Conservation (phyloP, 2,113 vertebrate genomes). For the Stigmatopora nigra region DNA sequence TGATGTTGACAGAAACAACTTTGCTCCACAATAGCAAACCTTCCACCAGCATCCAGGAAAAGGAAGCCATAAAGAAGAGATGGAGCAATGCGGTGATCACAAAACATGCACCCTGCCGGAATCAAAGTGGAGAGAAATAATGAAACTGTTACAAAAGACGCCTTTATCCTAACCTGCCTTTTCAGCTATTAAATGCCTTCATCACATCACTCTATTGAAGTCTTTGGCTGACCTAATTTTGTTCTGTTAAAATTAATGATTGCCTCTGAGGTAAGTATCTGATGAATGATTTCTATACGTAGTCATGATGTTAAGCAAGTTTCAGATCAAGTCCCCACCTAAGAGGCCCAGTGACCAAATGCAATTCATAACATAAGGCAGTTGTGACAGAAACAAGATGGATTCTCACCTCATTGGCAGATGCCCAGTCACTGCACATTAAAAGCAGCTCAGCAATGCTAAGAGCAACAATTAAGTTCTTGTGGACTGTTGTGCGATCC, state of each 20-base stretch:
- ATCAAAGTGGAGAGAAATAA: neutral
- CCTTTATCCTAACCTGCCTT: neutral
- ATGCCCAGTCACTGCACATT: conserved; percentile 80
- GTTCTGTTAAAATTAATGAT: no score
- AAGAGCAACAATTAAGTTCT: conserved; percentile 85
- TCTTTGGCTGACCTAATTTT: no score
- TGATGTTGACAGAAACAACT: conserved; percentile 84
- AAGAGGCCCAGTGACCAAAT: no score
- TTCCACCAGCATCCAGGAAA: conserved; percentile 92
- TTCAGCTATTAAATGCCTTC: neutral
- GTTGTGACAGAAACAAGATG: neutral
- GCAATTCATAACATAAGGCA: no score
- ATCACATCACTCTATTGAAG: no score
- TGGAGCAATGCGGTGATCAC: conserved; percentile 77
- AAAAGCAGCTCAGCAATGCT: conserved; percentile 78
- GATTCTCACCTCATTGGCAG: conserved; percentile 71
- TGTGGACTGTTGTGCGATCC: conserved; percentile 82
- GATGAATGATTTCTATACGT: no score
- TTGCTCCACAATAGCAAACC: conserved; percentile 89
- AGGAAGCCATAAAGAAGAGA: conserved; percentile 86
- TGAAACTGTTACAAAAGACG: neutral
- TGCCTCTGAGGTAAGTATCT: no score
- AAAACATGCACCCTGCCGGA: conserved; percentile 73
- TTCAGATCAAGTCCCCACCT: no score
- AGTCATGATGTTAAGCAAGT: no score